These are phyloP conservation scores for Semicossyphus pulcher DNA, from an alignment of 2,113 vertebrate species.

Conservation along the genomic window DNA sequence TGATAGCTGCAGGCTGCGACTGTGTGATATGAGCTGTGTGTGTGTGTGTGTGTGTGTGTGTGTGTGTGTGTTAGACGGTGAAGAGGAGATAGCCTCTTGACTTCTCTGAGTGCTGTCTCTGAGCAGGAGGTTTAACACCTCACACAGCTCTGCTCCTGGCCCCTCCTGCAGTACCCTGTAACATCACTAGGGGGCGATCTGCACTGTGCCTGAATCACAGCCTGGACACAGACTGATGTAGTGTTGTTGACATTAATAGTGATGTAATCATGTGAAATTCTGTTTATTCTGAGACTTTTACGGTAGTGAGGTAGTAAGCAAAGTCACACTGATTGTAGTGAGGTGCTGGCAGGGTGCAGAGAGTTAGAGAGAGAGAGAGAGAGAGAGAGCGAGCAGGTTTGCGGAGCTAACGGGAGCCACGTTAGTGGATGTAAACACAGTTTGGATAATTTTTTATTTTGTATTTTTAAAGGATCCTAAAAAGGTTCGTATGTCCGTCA, in stretches of 20 bases:
- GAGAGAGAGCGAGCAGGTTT: too few species aligned
- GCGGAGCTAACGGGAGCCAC: too few species aligned
- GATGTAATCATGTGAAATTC: neutral
- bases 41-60: slow-evolving; percentile 8
- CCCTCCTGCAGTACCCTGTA: slow-evolving; percentile 12
- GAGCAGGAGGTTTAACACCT: slow-evolving; percentile 37
- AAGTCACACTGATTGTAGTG: too few species aligned
- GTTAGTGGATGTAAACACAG: too few species aligned
- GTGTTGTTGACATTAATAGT: neutral
- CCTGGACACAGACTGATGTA: neutral
- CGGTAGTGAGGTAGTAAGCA: too few species aligned
- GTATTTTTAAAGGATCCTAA: too few species aligned
- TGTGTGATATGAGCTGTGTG: neutral
- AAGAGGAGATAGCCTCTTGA: slow-evolving; percentile 52
- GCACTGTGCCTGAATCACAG: slow-evolving; percentile 38
- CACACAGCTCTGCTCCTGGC: slow-evolving; percentile 4
- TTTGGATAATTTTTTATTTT: too few species aligned
- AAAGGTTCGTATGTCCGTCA: too few species aligned
- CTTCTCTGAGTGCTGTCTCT: slow-evolving; percentile 50
- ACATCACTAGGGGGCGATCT: slow-evolving; percentile 60
- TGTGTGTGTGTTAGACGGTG: slow-evolving; percentile 9
- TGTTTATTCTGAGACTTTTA: neutral
- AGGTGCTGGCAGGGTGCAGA: too few species aligned
- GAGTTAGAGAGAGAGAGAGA: too few species aligned
- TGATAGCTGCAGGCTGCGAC: slow-evolving; percentile 6